phyloP scores from a whole-genome alignment of 2,113 vertebrate genomes.

The Caretta caretta region DNA sequence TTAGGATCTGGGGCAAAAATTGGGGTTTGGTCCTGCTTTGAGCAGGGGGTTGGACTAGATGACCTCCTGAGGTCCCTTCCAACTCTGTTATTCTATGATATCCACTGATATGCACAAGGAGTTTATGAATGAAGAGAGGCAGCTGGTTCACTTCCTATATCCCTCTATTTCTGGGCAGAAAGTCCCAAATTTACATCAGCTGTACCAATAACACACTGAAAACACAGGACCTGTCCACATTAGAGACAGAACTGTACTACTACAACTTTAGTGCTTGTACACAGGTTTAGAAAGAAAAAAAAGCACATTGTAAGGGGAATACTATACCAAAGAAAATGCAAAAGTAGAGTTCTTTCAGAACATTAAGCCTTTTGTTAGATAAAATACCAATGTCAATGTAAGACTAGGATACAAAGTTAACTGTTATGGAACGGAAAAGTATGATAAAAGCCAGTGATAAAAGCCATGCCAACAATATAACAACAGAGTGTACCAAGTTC shows the following conservation, averaged over 20 bases:
- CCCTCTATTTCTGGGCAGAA: neutral
- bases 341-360: slow-evolving; percentile 26
- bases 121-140: neutral
- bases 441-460: neutral
- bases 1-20: too few relatives aligned
- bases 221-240: neutral
- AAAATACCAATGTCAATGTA: slow-evolving; percentile 3
- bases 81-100: neutral
- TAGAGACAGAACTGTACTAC: neutral
- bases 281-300: neutral
- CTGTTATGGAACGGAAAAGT: slow-evolving; percentile 43
- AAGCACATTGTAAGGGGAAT: neutral
- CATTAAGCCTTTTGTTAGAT: slow-evolving; percentile 41
- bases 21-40: too few relatives aligned
- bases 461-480: slow-evolving; percentile 10
- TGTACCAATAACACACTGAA: neutral
- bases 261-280: neutral
- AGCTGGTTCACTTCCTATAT: neutral
- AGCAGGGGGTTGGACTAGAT: too few relatives aligned
- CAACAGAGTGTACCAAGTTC: neutral
- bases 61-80: too few relatives aligned
- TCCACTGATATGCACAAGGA: neutral
- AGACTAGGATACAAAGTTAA: slow-evolving; percentile 16
- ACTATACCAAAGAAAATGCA: neutral
- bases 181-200: neutral